A percentile compares a stretch with the other conserved stretches of the same genome.
Conservation (phyloP, 2,888 invertebrate genomes). For the Hyppa rectilinea region DNA sequence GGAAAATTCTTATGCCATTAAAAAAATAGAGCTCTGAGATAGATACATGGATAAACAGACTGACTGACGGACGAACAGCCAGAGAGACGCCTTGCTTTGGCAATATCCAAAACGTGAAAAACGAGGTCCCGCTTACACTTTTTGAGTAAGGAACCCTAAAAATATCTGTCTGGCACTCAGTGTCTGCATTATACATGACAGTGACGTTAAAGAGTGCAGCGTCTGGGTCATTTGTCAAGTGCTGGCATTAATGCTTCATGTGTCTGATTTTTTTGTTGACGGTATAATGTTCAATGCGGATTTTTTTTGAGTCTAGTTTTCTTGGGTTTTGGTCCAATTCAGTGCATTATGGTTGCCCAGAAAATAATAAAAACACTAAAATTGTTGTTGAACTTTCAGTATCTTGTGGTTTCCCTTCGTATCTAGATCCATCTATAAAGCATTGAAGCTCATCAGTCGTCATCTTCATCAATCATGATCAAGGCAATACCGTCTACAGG, state of each 20-base stretch:
- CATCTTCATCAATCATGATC: slow-evolving; percentile 31
- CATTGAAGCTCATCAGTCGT: not conserved
- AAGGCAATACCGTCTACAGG: slow-evolving; percentile 11
- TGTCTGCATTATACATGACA: slow-evolving; percentile 76
- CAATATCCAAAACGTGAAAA: not conserved
- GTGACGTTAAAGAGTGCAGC: slow-evolving; percentile 82
- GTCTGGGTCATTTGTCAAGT: slow-evolving; percentile 84
- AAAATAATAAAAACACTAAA: too few species aligned
- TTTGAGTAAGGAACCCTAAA: slow-evolving; percentile 12
- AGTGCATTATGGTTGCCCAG: too few species aligned
- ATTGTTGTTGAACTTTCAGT: too few species aligned
- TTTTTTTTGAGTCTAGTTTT: slow-evolving; percentile 58
- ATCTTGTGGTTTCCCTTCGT: not conserved
- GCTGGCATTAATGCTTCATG: slow-evolving; percentile 80
- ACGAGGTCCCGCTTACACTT: too few species aligned
- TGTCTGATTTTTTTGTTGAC: slow-evolving; percentile 61
- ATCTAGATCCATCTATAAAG: not conserved
- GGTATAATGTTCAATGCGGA: slow-evolving; percentile 48
- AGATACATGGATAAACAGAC: too few species aligned
- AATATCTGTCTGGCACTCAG: slow-evolving; percentile 74
- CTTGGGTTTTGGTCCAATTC: too few species aligned
- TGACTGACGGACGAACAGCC: not conserved
- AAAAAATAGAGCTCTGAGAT: not conserved
- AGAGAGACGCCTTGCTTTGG: not conserved
- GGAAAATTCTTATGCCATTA: not conserved